A percentile compares a stretch with the other conserved stretches of the same genome.
Conservation (phyloP, 1,140 invertebrate genomes). For the Idris sp. region DNA sequence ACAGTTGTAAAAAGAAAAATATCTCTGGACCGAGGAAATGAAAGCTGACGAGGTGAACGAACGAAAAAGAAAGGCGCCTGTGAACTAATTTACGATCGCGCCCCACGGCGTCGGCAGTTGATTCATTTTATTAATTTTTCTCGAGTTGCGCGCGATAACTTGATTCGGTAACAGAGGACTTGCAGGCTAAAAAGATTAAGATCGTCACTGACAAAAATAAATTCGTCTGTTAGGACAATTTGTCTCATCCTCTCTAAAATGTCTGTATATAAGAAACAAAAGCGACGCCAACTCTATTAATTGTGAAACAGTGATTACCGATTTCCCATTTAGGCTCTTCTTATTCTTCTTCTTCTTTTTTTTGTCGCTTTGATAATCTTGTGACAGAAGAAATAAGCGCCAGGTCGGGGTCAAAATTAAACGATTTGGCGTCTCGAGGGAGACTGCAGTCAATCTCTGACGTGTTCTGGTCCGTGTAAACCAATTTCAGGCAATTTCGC, state of each 20-base stretch:
- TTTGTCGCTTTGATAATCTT: constrained; percentile 6
- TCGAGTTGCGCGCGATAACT: constrained; percentile 51
- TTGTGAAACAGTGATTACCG: constrained; percentile 36
- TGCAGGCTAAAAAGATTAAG: constrained; percentile 43
- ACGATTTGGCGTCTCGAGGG: constrained; percentile 69
- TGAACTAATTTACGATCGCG: constrained; percentile 55
- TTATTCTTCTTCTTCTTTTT: too few relatives aligned
- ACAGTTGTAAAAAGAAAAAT: constrained; percentile 37
- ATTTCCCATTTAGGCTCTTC: constrained; percentile 31
- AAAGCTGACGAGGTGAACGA: constrained; percentile 32
- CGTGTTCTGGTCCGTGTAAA: constrained; percentile 73
- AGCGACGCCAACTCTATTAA: background rate
- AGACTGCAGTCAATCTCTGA: constrained; percentile 73
- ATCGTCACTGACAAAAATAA: constrained; percentile 15
- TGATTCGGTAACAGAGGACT: constrained; percentile 34
- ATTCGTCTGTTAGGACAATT: constrained; percentile 14
- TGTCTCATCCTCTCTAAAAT: constrained; percentile 4
- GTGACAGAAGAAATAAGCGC: constrained; percentile 10
- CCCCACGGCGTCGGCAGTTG: constrained; percentile 57
- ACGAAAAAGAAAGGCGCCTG: constrained; percentile 35
- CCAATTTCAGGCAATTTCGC: constrained; percentile 79
- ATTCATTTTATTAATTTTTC: constrained; percentile 65
- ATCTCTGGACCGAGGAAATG: constrained; percentile 41
- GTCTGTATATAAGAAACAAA: constrained; percentile 10
- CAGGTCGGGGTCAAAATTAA: constrained; percentile 69